A percentile compares a stretch with the other conserved stretches of the same genome.
Conservation (phyloP, 2,113 vertebrate species). For the Phyllostomus hastatus region DNA sequence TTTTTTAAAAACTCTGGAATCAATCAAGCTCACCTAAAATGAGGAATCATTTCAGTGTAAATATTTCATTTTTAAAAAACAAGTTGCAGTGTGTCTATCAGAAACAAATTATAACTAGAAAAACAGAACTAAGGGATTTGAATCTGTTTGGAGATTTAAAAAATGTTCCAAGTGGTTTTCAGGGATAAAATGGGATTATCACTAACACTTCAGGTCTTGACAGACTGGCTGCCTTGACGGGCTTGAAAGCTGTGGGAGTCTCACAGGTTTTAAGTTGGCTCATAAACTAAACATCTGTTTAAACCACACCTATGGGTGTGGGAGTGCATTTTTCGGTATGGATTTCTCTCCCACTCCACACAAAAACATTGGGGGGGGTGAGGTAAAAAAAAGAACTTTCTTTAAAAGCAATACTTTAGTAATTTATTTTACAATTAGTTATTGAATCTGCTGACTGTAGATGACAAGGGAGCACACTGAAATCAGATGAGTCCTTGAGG, state of each 20-base stretch:
- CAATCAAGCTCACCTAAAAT: not conserved
- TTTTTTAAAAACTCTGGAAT: not conserved
- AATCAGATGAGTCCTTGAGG: not conserved
- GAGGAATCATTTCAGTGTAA: conserved; percentile 8
- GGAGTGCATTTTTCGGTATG: not conserved
- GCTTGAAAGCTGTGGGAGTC: not conserved
- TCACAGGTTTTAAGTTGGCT: not conserved
- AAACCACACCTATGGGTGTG: not conserved
- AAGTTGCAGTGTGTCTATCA: not conserved
- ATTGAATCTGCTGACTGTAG: not conserved
- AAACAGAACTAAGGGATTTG: not conserved
- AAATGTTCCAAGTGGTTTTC: not conserved
- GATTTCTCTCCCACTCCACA: not conserved
- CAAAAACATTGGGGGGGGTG: not conserved
- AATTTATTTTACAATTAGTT: not conserved
- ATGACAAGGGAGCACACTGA: not conserved
- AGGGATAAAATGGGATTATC: not conserved
- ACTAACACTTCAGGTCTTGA: not conserved
- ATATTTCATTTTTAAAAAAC: conserved; percentile 32
- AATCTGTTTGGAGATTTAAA: not conserved
- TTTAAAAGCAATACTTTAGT: not conserved
- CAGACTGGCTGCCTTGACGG: not conserved
- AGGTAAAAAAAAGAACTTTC: not conserved
- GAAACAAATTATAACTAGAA: conserved; percentile 24
- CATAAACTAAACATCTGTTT: not conserved